Evolutionary conservation across 1,140 invertebrate genomes (phyloP), one percentile per base, ranked within the genome.

Genomic region (Atta colombica): DNA sequence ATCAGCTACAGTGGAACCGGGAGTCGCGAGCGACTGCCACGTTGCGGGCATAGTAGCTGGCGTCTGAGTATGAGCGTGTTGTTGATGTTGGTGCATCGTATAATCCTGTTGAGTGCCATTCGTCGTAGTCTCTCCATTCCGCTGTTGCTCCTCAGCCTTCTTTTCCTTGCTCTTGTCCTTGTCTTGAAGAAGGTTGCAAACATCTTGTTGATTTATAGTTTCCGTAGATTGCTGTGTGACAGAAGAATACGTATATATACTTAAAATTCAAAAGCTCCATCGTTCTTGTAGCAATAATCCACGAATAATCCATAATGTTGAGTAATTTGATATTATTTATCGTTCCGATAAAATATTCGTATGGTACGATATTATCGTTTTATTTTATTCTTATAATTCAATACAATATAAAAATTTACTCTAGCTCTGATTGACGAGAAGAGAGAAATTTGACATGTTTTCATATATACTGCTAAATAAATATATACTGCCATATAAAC

Each of bases 1-100:
- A 94, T 98, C 97, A 18, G 97, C 97, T 18, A 98, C 97, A 0
- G 97, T 97, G 5, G 97, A 97, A 66, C 97, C 97, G 39, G 97
- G 96, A 8, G 97, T 96, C 3, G 96, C 96, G 61, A 98, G 94
- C n/a, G 97, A 97, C 93, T 98, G 97, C 97, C 97, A 98, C 0
- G 95, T 94, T 2, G 95, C 95, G 3, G 95, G 95, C 95, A 96
- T 96, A 63, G 95, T 94, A 6, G 95, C 95, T 35, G 95, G 95
- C 1, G 95, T 95, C 77, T 95, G 95, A 0, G 95, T 95, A 78
- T 96, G 95, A 49, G 95, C 95, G 5, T 96, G 95, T 58, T 95
- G 95, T 51, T 95, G 95, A 86, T 95, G 94, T 77, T 95, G 94
- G 75, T 95, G 94, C 90, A 95, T 95, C 35, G 94, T 92, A 60